Evolutionary conservation across 2,797 vertebrate genomes (phyloP).

Genomic region (Enteromius viviparus): DNA sequence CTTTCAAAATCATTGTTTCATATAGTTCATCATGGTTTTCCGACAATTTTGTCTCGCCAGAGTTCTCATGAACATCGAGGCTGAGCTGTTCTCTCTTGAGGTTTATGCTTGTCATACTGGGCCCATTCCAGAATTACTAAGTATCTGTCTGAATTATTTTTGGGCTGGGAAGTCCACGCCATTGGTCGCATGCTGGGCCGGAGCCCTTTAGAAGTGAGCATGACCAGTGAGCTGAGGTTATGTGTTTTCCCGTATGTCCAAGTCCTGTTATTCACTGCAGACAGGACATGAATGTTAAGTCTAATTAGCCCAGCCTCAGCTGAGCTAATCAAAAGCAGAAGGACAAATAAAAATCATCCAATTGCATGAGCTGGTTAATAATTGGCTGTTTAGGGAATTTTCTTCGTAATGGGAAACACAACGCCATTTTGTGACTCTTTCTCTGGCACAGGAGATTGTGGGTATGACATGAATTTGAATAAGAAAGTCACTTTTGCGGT

Average conservation of each 20-base stretch:
- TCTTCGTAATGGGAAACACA: not conserved
- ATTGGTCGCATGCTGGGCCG: not conserved
- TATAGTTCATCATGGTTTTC: not conserved
- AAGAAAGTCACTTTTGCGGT: not conserved
- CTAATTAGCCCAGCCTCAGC: not conserved
- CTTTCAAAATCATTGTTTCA: slow-evolving; percentile 1
- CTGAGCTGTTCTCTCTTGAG: slow-evolving; percentile 44
- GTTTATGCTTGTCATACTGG: slow-evolving; percentile 18
- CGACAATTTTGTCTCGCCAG: not conserved
- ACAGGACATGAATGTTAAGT: slow-evolving; percentile 8
- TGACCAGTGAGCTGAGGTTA: slow-evolving; percentile 4
- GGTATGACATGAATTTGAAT: slow-evolving; percentile 17
- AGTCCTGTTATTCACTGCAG: slow-evolving; percentile 6
- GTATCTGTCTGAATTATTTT: slow-evolving; percentile 31
- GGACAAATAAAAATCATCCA: not conserved
- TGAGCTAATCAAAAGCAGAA: slow-evolving; percentile 32
- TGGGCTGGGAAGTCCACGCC: slow-evolving; percentile 5
- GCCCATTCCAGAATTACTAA: slow-evolving; percentile 20
- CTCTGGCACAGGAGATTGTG: not conserved
- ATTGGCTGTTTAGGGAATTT: not conserved
- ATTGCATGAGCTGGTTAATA: not conserved
- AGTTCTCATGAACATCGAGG: slow-evolving; percentile 39
- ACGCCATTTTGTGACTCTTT: not conserved
- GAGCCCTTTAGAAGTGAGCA: not conserved
- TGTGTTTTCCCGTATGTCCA: slow-evolving; percentile 2